Percentiles rank a stretch among this genome's conserved stretches.
Evolutionary conservation across 2,113 vertebrate genomes (phyloP).

Genomic region (Mirounga angustirostris): DNA sequence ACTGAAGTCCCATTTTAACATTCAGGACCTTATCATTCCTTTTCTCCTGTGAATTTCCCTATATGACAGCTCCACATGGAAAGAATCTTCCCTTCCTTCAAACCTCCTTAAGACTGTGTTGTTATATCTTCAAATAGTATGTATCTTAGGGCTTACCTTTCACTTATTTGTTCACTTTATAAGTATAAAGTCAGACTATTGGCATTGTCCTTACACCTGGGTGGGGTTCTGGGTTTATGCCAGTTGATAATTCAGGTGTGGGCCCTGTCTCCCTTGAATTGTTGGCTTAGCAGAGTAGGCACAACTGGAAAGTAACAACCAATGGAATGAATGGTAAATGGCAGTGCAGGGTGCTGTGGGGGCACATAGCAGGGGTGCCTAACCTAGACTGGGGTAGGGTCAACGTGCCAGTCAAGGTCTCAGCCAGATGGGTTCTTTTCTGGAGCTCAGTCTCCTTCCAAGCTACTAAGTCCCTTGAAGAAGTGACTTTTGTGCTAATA

Average conservation of each 20-base stretch:
- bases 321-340: neutral
- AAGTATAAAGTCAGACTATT: neutral
- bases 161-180: neutral
- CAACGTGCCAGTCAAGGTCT: neutral
- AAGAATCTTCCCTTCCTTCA: neutral
- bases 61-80: neutral
- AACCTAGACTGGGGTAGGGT: neutral
- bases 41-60: neutral
- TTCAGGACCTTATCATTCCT: neutral
- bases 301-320: neutral
- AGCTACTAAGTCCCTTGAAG: neutral
- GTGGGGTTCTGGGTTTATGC: neutral
- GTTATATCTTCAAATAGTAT: neutral
- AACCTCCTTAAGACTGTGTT: neutral
- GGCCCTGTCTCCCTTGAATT: neutral
- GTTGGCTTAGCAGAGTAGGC: neutral
- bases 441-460: neutral
- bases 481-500: neutral
- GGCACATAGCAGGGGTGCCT: rapidly evolving
- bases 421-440: neutral
- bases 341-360: neutral
- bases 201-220: neutral
- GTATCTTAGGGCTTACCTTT: neutral
- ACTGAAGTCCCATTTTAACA: neutral
- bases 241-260: neutral